These are phyloP conservation scores for Homalodisca vitripennis DNA, from an alignment of 1,140 invertebrate genomes.

Conservation along the genomic window DNA sequence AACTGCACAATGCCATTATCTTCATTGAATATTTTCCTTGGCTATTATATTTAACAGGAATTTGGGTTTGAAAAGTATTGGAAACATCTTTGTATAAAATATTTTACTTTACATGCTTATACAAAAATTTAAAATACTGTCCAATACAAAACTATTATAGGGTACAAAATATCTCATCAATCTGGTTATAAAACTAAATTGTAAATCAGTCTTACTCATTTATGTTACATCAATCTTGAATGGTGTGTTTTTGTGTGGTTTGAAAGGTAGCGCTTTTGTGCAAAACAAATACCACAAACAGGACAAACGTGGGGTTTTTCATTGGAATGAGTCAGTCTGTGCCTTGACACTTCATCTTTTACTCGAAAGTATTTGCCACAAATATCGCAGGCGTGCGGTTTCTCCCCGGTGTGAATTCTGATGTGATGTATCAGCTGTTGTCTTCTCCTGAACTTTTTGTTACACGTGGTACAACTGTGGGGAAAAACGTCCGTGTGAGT, in stretches of 20 bases:
- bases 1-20: too few relatives aligned
- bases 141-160: background rate
- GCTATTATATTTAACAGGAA: too few relatives aligned
- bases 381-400: constrained; percentile 47
- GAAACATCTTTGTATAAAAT: too few relatives aligned
- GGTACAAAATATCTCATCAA: background rate
- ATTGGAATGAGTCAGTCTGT: constrained; percentile 29
- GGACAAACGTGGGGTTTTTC: constrained; percentile 49
- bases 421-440: constrained; percentile 52
- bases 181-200: background rate
- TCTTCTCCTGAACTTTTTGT: constrained; percentile 51
- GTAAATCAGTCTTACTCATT: background rate
- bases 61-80: background rate
- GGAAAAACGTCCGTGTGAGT: constrained; percentile 54
- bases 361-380: constrained; percentile 43
- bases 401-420: constrained; percentile 37
- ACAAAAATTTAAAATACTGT: background rate
- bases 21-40: too few relatives aligned
- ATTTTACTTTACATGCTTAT: background rate
- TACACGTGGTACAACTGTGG: constrained; percentile 51
- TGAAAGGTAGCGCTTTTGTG: constrained; percentile 31
- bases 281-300: constrained; percentile 46
- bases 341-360: constrained; percentile 30
- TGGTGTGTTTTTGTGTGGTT: constrained; percentile 35
- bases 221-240: background rate